phyloP scores from a whole-genome alignment of 2,797 vertebrate species.

The Scarus forsteni region DNA sequence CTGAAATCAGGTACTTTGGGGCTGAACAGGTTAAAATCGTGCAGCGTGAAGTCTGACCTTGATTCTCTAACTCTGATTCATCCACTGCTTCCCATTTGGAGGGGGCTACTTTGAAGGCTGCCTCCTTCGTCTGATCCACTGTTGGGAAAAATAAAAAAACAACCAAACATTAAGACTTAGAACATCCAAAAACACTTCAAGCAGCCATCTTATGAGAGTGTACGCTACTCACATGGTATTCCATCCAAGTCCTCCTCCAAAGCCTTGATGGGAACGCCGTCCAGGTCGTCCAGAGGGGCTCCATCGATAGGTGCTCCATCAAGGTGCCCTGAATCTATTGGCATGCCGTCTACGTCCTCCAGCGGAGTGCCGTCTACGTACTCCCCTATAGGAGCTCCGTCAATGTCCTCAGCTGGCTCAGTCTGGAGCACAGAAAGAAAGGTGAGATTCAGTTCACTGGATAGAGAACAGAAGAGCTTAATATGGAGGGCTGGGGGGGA shows the following conservation, averaged over 20 bases:
- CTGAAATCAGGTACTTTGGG: too few species aligned
- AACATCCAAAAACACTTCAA: background rate
- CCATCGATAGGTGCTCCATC: slow-evolving; percentile 92
- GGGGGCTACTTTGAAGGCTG: slow-evolving; percentile 96
- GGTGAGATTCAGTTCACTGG: background rate
- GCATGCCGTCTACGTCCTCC: slow-evolving; percentile 95
- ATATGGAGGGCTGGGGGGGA: background rate
- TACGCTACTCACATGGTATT: slow-evolving; percentile 89
- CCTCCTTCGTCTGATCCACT: slow-evolving; percentile 92
- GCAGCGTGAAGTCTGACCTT: slow-evolving; percentile 84
- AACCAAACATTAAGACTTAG: background rate
- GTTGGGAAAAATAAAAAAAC: slow-evolving; percentile 30
- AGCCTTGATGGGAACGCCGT: slow-evolving; percentile 94
- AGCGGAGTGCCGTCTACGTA: slow-evolving; percentile 91
- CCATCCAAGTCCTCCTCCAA: slow-evolving; percentile 97
- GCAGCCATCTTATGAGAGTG: background rate
- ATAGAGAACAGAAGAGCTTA: too few species aligned
- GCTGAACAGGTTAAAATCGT: too few species aligned
- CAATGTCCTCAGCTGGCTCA: slow-evolving; percentile 89
- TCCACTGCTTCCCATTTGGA: slow-evolving; percentile 99
- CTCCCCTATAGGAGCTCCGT: slow-evolving; percentile 95
- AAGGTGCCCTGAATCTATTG: slow-evolving; percentile 90
- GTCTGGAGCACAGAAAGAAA: slow-evolving; percentile 40
- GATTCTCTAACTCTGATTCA: slow-evolving; percentile 91
- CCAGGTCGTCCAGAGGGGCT: slow-evolving; percentile 89